phyloP scores from a whole-genome alignment of 2,888 invertebrate genomes.

The Holacanthella duospinosa region DNA sequence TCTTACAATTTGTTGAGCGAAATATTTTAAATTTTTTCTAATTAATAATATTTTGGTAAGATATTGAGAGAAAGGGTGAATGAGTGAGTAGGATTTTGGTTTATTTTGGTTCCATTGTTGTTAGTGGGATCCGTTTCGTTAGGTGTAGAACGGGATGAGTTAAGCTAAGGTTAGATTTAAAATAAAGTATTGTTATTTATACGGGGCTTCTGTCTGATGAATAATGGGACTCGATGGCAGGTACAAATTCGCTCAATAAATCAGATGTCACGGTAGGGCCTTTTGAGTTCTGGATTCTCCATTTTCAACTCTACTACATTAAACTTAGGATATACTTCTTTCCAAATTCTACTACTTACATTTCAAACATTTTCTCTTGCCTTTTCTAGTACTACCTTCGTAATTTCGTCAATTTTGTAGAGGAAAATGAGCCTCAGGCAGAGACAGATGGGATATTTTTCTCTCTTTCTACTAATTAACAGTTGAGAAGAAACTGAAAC shows the following conservation, averaged over 20 bases:
- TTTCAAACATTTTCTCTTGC: no score
- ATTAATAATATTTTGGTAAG: no score
- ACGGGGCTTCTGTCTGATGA: constrained; percentile 16
- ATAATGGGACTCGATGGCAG: constrained; percentile 29
- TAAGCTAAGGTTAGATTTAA: constrained; percentile 10
- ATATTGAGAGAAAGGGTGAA: no score
- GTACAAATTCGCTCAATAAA: constrained; percentile 36
- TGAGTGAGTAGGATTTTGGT: no score
- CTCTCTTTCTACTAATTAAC: not conserved
- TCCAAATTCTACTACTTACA: no score
- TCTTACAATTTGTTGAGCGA: no score
- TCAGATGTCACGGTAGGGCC: constrained; percentile 24
- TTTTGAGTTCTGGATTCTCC: not conserved
- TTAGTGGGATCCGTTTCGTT: no score
- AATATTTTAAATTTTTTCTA: no score
- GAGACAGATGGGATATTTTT: not conserved
- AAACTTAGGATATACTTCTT: no score
- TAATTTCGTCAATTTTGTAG: constrained; percentile 4
- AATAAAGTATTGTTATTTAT: constrained; percentile 16
- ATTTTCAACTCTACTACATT: not conserved
- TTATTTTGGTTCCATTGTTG: no score
- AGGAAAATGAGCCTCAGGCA: not conserved
- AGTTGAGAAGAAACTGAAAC: not conserved
- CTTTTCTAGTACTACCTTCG: no score
- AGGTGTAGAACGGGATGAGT: no score